Conservation (phyloP, 2,797 vertebrate species). For the Halcyon leucocephala region DNA sequence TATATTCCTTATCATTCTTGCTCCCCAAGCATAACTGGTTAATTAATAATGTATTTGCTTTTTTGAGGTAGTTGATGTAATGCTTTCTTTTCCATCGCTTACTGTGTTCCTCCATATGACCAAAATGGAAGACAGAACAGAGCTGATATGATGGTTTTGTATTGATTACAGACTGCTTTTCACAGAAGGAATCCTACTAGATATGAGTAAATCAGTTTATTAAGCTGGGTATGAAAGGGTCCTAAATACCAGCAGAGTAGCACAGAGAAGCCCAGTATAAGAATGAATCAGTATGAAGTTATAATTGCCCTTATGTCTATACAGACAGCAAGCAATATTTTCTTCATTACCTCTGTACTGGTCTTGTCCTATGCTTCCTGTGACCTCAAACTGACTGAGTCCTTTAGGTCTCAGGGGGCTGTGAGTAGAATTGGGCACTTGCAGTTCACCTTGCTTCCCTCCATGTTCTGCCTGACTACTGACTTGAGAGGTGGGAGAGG, state of each 20-base stretch:
- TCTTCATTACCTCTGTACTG: background rate
- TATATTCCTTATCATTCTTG: background rate
- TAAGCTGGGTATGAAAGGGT: background rate
- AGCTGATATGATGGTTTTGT: background rate
- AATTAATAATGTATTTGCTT: background rate
- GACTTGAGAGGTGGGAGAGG: background rate
- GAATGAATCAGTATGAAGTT: background rate
- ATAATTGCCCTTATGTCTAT: background rate
- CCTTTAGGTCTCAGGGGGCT: background rate
- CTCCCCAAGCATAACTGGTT: background rate
- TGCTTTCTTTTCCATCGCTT: background rate
- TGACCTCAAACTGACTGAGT: background rate
- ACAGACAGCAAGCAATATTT: background rate
- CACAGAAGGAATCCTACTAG: background rate
- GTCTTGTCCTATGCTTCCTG: background rate
- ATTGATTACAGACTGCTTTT: background rate
- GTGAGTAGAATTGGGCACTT: background rate
- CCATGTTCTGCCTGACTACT: background rate
- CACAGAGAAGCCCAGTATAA: background rate
- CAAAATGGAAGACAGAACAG: background rate
- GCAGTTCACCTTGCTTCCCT: background rate
- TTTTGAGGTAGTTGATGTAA: background rate
- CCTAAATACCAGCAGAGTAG: background rate
- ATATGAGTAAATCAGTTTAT: background rate
- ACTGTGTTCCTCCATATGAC: background rate